phyloP scores from a whole-genome alignment of 1,140 invertebrate genomes.

The Atta cephalotes region DNA sequence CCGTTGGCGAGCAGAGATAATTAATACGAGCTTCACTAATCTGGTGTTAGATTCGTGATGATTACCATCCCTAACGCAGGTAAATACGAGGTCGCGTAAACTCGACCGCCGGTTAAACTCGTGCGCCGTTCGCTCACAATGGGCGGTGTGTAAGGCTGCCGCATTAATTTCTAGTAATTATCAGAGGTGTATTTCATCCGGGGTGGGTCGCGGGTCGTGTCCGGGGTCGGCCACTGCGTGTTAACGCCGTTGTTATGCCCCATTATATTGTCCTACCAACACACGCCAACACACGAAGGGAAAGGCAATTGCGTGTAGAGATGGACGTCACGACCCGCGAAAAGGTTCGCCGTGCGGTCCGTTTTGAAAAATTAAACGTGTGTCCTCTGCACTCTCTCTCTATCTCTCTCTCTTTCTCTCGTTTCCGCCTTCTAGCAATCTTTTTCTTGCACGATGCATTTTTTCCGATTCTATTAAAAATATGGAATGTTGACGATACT shows the following conservation, averaged over 20 bases:
- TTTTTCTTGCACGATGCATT: not conserved
- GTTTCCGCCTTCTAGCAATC: not conserved
- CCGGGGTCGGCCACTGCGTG: conserved; percentile 83
- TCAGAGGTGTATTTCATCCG: conserved; percentile 84
- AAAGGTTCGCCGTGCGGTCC: conserved; percentile 53
- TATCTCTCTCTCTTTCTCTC: not conserved
- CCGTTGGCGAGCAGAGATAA: conserved; percentile 6
- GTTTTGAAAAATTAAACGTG: conserved; percentile 67
- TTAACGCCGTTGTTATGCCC: conserved; percentile 86
- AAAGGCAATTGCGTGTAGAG: conserved; percentile 61
- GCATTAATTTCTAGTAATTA: conserved; percentile 86
- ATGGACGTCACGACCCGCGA: conserved; percentile 36
- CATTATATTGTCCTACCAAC: conserved; percentile 83
- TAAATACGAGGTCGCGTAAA: conserved; percentile 65
- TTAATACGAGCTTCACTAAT: conserved; percentile 52
- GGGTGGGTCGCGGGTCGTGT: conserved; percentile 83
- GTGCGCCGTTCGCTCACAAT: conserved; percentile 58
- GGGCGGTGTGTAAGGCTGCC: conserved; percentile 76
- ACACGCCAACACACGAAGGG: conserved; percentile 51
- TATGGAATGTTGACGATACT: not conserved
- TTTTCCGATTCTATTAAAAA: conserved; percentile 20
- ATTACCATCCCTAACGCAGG: conserved; percentile 67
- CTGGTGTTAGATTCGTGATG: conserved; percentile 58
- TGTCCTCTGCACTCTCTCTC: not conserved
- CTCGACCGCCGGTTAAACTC: conserved; percentile 67